Percentiles rank a stretch among this genome's conserved stretches.
Evolutionary conservation across 2,797 vertebrate genomes (phyloP).

Genomic region (Gymnocypris eckloni): DNA sequence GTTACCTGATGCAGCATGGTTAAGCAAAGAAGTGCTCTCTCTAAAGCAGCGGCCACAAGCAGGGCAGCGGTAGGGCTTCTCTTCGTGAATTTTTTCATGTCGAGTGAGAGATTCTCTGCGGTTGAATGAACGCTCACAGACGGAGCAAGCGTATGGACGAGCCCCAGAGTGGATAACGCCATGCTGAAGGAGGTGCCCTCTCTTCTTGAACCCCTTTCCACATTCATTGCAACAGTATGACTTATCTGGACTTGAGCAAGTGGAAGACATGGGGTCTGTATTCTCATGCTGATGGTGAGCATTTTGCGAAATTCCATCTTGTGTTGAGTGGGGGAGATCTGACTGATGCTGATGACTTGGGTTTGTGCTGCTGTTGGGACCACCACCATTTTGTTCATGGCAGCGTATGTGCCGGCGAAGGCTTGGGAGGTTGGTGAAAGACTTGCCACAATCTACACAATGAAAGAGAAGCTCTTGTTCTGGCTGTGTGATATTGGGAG

Average conservation of each 20-base stretch:
- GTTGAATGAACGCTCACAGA: constrained; percentile 93
- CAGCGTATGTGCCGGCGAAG: constrained; percentile 91
- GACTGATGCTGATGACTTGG: constrained; percentile 66
- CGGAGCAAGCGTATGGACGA: constrained; percentile 86
- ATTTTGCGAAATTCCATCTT: constrained; percentile 59
- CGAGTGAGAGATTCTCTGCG: constrained; percentile 91
- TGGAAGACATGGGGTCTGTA: constrained; percentile 64
- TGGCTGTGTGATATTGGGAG: constrained; percentile 70
- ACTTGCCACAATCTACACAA: constrained; percentile 90
- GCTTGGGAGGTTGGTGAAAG: constrained; percentile 92
- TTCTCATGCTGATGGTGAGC: constrained; percentile 62
- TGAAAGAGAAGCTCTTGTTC: constrained; percentile 86
- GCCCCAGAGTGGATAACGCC: constrained; percentile 90
- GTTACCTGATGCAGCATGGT: constrained; percentile 82
- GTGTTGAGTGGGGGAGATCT: neutral
- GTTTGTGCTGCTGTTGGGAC: constrained; percentile 71
- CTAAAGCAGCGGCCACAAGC: constrained; percentile 87
- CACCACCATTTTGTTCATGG: constrained; percentile 79
- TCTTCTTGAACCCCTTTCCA: constrained; percentile 91
- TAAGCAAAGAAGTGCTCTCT: constrained; percentile 82
- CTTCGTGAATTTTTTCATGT: constrained; percentile 92
- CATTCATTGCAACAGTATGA: constrained; percentile 90
- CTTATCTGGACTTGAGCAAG: constrained; percentile 81
- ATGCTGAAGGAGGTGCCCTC: constrained; percentile 92
- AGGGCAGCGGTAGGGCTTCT: constrained; percentile 88